phyloP scores from a whole-genome alignment of 2,113 vertebrate species.

The Elgaria multicarinata region DNA sequence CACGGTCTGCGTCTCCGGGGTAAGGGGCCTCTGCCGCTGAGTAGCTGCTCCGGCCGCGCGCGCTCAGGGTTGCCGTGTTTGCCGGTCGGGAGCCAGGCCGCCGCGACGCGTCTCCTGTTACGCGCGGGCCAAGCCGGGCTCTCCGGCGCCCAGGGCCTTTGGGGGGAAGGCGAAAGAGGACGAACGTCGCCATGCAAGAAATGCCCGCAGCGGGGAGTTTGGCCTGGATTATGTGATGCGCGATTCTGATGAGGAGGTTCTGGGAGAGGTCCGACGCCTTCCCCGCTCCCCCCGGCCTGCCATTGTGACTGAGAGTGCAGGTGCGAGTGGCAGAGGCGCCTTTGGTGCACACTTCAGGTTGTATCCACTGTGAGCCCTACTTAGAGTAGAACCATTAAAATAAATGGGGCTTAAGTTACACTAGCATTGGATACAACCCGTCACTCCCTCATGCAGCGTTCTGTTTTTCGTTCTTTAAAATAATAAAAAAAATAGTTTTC shows the following conservation, averaged over 20 bases:
- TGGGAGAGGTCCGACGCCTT: not conserved
- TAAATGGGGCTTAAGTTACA: no score
- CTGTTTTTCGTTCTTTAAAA: no score
- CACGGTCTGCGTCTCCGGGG: not conserved
- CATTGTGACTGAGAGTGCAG: not conserved
- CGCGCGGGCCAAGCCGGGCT: not conserved
- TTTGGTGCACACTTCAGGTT: not conserved
- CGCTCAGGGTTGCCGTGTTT: not conserved
- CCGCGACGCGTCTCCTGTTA: no score
- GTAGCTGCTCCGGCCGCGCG: not conserved
- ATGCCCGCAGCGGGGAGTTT: not conserved
- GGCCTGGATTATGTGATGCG: no score
- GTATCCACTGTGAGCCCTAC: no score
- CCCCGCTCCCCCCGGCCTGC: not conserved
- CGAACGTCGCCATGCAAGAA: not conserved
- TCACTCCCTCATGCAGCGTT: no score
- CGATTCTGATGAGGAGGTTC: not conserved
- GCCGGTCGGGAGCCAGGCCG: not conserved
- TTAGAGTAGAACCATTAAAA: no score
- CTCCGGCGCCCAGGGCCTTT: not conserved
- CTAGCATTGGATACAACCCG: no score
- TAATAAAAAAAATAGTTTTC: no score
- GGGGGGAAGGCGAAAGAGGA: not conserved
- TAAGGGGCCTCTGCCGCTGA: slow-evolving; percentile 31
- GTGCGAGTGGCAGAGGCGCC: not conserved